Evolutionary conservation across 2,797 vertebrate genomes (phyloP).

Genomic region (Gouania willdenowi): DNA sequence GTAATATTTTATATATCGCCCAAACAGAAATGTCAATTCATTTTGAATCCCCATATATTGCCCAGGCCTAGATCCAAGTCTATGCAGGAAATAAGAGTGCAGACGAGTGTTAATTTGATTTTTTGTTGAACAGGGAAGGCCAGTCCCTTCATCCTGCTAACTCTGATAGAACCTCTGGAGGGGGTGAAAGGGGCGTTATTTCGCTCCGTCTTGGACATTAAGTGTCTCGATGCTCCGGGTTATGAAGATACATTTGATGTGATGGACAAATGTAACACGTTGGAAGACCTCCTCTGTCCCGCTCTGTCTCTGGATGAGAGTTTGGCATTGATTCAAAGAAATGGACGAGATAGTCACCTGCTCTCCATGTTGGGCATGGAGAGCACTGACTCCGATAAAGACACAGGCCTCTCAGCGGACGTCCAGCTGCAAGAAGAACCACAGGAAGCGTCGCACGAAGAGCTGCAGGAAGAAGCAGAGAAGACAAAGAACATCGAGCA

Average conservation of each 20-base stretch:
- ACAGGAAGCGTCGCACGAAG: slow-evolving; percentile 1
- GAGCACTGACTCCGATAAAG: not conserved
- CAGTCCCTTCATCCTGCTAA: slow-evolving; percentile 83
- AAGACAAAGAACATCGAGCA: no score
- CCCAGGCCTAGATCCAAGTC: no score
- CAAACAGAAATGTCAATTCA: no score
- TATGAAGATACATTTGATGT: slow-evolving; percentile 10
- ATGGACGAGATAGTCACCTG: slow-evolving; percentile 59
- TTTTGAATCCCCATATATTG: no score
- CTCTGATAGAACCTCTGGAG: slow-evolving; percentile 70
- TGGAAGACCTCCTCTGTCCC: slow-evolving; percentile 42
- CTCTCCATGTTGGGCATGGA: slow-evolving; percentile 44
- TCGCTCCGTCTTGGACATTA: slow-evolving; percentile 78
- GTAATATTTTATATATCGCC: no score
- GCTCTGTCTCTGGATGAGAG: slow-evolving; percentile 74
- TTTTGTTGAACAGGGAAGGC: slow-evolving; percentile 64
- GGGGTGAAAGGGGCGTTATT: slow-evolving; percentile 76
- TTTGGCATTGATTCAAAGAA: slow-evolving; percentile 69
- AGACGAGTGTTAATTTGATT: not conserved
- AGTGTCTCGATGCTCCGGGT: slow-evolving; percentile 68
- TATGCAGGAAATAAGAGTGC: no score
- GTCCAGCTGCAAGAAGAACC: slow-evolving; percentile 33
- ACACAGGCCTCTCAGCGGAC: not conserved
- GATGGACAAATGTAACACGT: slow-evolving; percentile 49
- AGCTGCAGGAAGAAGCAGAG: no score